phyloP scores from a whole-genome alignment of 1,140 invertebrate species.

The Drosophila nannoptera region DNA sequence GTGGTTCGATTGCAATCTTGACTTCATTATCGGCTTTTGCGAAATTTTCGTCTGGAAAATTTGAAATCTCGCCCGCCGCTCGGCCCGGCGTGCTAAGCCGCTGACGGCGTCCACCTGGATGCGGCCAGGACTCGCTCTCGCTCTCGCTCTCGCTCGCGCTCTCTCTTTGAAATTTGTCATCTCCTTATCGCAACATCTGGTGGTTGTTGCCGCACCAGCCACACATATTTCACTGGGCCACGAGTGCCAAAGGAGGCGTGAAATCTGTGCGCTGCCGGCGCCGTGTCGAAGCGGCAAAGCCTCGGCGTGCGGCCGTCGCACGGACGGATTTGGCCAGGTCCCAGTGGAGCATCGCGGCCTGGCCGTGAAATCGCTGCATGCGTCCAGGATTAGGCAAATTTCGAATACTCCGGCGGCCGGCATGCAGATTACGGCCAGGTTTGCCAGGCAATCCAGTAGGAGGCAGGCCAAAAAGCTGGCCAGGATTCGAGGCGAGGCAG shows the following conservation, averaged over 20 bases:
- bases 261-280: conserved; percentile 44
- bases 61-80: conserved; percentile 34
- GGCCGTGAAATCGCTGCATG: conserved; percentile 63
- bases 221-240: conserved; percentile 32
- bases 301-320: conserved; percentile 21
- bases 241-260: conserved; percentile 59
- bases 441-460: not conserved
- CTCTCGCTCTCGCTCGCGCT: no score
- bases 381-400: conserved; percentile 61
- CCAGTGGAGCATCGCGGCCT: conserved; percentile 40
- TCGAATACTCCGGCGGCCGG: not conserved
- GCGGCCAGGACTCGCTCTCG: no score
- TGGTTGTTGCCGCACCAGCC: conserved; percentile 28
- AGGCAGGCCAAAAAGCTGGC: not conserved
- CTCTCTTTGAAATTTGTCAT: conserved; percentile 77
- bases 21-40: conserved; percentile 64
- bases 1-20: conserved; percentile 63
- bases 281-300: conserved; percentile 49
- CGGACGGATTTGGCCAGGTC: conserved; percentile 25
- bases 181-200: conserved; percentile 57
- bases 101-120: conserved; percentile 62
- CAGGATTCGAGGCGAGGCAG: no score
- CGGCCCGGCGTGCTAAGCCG: conserved; percentile 54
- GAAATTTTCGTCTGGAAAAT: conserved; percentile 17
- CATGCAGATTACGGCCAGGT: not conserved